Conservation (phyloP, 2,113 vertebrate genomes). For the Oophaga pumilio region DNA sequence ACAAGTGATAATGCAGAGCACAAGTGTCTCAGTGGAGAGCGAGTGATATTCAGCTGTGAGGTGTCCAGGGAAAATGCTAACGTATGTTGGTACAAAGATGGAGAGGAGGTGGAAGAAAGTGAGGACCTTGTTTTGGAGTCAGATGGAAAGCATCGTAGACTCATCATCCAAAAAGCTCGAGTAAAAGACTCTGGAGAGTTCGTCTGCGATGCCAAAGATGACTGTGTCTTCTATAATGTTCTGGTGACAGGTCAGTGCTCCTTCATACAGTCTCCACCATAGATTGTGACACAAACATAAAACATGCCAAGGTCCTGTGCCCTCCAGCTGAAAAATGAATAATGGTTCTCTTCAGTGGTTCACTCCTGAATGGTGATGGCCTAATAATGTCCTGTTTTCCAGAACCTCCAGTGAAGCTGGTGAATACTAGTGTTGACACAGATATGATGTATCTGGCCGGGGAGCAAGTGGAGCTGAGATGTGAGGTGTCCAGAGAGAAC, state of each 20-base stretch:
- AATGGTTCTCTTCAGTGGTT: not conserved
- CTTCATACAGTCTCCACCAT: not conserved
- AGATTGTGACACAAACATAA: too few species aligned
- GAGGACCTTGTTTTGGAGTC: slow-evolving; percentile 76
- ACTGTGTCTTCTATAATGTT: slow-evolving; percentile 85
- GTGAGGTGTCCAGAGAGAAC: slow-evolving; percentile 80
- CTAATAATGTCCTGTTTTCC: slow-evolving; percentile 35
- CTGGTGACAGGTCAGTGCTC: slow-evolving; percentile 83
- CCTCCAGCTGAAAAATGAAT: not conserved
- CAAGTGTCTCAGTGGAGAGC: slow-evolving; percentile 75
- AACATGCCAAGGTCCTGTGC: not conserved
- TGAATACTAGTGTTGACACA: slow-evolving; percentile 77
- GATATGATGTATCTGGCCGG: slow-evolving; percentile 75
- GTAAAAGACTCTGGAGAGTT: slow-evolving; percentile 85
- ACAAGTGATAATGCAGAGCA: slow-evolving; percentile 76
- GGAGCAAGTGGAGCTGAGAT: slow-evolving; percentile 85
- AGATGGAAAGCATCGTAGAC: slow-evolving; percentile 76
- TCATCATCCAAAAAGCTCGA: slow-evolving; percentile 81
- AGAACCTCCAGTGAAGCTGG: slow-evolving; percentile 84
- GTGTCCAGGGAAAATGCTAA: slow-evolving; percentile 75
- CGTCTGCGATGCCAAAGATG: slow-evolving; percentile 82
- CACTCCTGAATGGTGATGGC: not conserved
- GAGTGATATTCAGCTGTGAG: slow-evolving; percentile 86
- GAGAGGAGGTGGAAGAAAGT: slow-evolving; percentile 80
- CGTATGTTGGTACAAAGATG: slow-evolving; percentile 86